Conservation (phyloP, 2,888 invertebrate genomes). For the Andrena camellia region DNA sequence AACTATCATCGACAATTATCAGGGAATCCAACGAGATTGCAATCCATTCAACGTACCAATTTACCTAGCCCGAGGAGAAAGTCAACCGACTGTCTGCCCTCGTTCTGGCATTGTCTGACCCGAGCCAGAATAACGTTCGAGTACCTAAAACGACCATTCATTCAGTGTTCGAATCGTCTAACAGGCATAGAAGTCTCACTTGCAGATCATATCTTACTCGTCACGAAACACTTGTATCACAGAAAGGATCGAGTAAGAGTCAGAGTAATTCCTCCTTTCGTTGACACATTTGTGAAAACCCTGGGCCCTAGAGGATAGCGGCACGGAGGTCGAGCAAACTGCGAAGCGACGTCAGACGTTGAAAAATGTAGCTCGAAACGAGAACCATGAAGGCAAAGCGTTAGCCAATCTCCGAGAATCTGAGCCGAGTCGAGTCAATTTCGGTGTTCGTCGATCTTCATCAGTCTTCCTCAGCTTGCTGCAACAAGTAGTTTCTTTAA, state of each 20-base stretch:
- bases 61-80: neutral
- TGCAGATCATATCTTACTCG: too few species aligned
- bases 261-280: too few species aligned
- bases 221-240: neutral
- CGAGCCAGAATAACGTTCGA: neutral
- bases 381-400: too few species aligned
- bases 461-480: slow-evolving; percentile 6
- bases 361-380: too few species aligned
- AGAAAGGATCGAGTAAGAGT: neutral
- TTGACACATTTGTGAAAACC: too few species aligned
- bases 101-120: neutral
- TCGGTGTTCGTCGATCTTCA: slow-evolving; percentile 16
- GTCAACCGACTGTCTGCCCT: neutral
- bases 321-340: too few species aligned
- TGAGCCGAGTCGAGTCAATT: neutral
- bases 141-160: neutral
- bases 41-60: neutral
- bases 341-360: too few species aligned
- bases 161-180: neutral
- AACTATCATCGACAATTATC: neutral
- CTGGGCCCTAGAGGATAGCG: too few species aligned
- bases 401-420: too few species aligned
- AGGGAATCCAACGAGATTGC: neutral
- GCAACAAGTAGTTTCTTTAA: too few species aligned
- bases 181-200: neutral